Conservation (phyloP, 2,113 vertebrate species). For the Halichoeres trimaculatus region DNA sequence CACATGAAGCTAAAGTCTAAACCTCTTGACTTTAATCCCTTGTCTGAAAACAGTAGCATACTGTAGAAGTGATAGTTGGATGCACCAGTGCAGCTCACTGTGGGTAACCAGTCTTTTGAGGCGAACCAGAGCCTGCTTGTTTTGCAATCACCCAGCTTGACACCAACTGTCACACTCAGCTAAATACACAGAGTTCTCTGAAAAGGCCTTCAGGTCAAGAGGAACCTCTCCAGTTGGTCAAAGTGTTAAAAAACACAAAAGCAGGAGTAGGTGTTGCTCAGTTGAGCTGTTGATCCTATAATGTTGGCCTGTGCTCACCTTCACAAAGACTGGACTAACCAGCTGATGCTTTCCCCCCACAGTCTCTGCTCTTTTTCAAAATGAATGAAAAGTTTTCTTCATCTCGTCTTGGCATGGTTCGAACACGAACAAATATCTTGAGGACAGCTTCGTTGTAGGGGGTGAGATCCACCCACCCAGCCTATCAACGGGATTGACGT, state of each 20-base stretch:
- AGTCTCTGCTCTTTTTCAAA: not conserved
- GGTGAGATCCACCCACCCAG: constrained; percentile 26
- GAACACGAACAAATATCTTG: not conserved
- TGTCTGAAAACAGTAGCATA: not conserved
- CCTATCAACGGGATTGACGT: constrained; percentile 33
- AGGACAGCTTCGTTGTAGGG: constrained; percentile 18
- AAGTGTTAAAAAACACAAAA: not conserved
- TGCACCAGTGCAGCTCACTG: not conserved
- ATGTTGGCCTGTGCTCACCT: not conserved
- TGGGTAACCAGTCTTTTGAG: not conserved
- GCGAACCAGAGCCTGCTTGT: not conserved
- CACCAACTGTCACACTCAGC: not conserved
- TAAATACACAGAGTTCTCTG: not conserved
- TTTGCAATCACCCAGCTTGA: not conserved
- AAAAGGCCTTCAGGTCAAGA: not conserved
- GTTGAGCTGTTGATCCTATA: not conserved
- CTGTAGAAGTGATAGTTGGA: not conserved
- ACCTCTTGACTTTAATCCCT: not conserved
- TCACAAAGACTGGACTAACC: not conserved
- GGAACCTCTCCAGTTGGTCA: not conserved
- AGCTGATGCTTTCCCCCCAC: not conserved
- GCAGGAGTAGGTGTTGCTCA: not conserved
- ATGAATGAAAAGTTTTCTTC: not conserved
- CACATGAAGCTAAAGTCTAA: not conserved
- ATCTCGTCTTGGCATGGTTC: not conserved